These are phyloP conservation scores for Sardinella longiceps DNA, from an alignment of 2,797 vertebrate species.

Conservation along the genomic window DNA sequence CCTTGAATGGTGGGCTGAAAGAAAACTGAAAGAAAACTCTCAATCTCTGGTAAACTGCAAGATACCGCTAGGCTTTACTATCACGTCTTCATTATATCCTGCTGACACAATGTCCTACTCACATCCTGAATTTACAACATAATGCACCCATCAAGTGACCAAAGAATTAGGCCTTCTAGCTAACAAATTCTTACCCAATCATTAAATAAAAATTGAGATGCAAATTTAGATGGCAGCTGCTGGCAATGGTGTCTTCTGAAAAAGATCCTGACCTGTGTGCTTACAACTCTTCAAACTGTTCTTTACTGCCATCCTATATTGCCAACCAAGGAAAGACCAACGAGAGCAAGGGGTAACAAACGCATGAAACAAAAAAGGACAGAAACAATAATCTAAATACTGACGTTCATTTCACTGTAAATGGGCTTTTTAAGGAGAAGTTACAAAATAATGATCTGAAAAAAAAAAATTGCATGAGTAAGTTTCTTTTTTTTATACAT, in stretches of 20 bases:
- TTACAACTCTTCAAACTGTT: not conserved
- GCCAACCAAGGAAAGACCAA: not conserved
- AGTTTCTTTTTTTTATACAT: constrained; percentile 58
- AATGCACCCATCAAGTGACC: not conserved
- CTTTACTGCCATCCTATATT: not conserved
- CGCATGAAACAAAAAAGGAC: constrained; percentile 35
- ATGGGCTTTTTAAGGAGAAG: constrained; percentile 5
- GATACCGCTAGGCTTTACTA: not conserved
- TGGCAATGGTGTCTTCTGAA: not conserved
- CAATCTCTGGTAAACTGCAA: constrained; percentile 6
- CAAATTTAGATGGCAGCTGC: not conserved
- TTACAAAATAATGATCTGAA: constrained; percentile 51
- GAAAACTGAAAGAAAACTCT: not conserved
- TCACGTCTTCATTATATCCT: not conserved
- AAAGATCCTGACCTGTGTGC: constrained; percentile 3
- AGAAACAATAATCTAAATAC: constrained; percentile 47
- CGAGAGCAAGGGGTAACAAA: constrained; percentile 36
- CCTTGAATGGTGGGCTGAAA: not conserved
- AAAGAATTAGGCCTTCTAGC: not conserved
- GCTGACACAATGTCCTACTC: not conserved
- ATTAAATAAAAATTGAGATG: not conserved
- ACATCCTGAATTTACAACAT: not conserved
- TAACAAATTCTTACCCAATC: not conserved
- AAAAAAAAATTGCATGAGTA: constrained; percentile 48
- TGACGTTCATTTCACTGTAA: constrained; percentile 15